Percentiles rank a stretch among this genome's conserved stretches.
Evolutionary conservation across 1,140 invertebrate species (phyloP).

Genomic region (Rhagoletis zephyria): DNA sequence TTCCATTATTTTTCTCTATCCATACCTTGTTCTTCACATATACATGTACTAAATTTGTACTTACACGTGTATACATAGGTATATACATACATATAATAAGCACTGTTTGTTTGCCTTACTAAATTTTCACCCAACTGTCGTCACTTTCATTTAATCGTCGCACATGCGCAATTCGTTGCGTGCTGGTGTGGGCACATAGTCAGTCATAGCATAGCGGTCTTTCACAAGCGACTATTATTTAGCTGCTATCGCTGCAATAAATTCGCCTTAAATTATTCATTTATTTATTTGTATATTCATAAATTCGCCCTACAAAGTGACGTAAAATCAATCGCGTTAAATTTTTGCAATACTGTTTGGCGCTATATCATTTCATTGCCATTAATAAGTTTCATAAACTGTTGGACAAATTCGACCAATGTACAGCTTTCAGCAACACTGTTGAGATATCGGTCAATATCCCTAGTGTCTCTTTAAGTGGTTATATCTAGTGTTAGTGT

Average conservation of each 20-base stretch:
- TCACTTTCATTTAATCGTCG: conserved; percentile 2
- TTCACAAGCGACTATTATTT: conserved; percentile 50
- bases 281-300: neutral
- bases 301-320: conserved; percentile 1
- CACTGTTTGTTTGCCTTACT: neutral
- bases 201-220: conserved; percentile 42
- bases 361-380: conserved; percentile 4
- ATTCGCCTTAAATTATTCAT: conserved; percentile 11
- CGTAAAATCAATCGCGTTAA: neutral
- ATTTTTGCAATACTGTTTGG: neutral
- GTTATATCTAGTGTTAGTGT: neutral
- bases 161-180: conserved; percentile 34
- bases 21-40: too few species aligned
- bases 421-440: neutral
- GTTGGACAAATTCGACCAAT: neutral
- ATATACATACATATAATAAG: neutral
- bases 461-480: neutral
- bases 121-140: neutral
- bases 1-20: neutral
- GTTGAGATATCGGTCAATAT: neutral
- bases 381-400: neutral
- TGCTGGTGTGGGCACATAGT: neutral
- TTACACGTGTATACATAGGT: too few species aligned
- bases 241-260: conserved; percentile 16
- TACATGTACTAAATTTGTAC: neutral